Evolutionary conservation across 2,113 vertebrate species (phyloP), one percentile per base, ranked within the genome.

Genomic region (Nothoprocta perdicaria): DNA sequence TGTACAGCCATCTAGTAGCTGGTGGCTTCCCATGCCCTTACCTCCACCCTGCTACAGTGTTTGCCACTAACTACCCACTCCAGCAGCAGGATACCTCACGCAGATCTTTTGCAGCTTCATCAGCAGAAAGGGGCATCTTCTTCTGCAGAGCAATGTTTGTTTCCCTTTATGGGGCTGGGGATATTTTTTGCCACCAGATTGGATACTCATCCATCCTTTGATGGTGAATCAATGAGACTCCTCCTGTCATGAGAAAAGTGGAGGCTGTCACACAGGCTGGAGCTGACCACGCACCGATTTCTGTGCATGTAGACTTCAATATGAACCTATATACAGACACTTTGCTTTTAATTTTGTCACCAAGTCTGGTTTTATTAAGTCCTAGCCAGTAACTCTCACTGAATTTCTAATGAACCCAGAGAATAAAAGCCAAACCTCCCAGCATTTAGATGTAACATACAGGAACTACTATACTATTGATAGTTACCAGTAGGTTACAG

Each of bases 211-310:
- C 27, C 23, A 26, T 53, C 14, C 14, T 27, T 29, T 14, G 14
- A 38, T 38, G 35, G 35, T 38, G 35, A 38, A 8, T 38, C 35
- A 38, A 38, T 38, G 35, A 38, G 35, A 38, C 35, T 38, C 35
- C 15, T 31, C 19, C 16, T 3, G 0, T 6, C 16, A 6, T 21
- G 67, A 10, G 29, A 61, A 63, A 76, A 26, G 3, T 48, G 57
- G 3, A 6, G n/a, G 4, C 29, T 67, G 45, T 40, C 71, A 29
- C 11, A 17, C 23, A 78, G 40, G 60, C 15, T 1, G 0, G n/a
- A 60, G 29, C 9, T 79, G 26, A 12, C 9, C 4, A 3, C 24
- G 8, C 10, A 17, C 13, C 0, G 0, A 41, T 38, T 43, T n/a
- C 8, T 14, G 10, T 14, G 33, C 43, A 12, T 1, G 0, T 2